phyloP scores from a whole-genome alignment of 2,888 invertebrate species.

The Gymnoscelis rufifasciata region DNA sequence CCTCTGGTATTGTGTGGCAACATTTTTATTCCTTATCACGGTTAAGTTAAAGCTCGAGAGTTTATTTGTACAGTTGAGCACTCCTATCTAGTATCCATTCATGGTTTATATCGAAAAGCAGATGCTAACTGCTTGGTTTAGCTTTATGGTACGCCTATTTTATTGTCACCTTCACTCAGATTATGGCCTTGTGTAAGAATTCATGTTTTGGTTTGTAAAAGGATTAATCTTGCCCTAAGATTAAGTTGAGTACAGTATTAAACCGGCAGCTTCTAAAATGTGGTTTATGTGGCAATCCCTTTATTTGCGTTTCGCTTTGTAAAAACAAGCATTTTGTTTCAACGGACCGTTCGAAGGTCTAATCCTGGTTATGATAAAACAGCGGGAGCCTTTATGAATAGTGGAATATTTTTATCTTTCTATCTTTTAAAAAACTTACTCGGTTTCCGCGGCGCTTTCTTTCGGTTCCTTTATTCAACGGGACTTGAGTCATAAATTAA shows the following conservation, averaged over 20 bases:
- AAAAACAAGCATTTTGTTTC: slow-evolving; percentile 73
- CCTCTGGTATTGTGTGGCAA: no score
- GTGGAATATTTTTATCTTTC: slow-evolving; percentile 65
- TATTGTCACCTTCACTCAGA: no score
- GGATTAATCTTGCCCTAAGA: slow-evolving; percentile 12
- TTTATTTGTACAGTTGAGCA: no score
- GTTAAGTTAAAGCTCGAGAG: no score
- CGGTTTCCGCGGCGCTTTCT: slow-evolving; percentile 70
- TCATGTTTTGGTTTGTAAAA: slow-evolving; percentile 1
- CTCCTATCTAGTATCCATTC: no score
- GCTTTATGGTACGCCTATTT: no score
- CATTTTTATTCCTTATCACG: no score
- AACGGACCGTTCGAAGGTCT: slow-evolving; percentile 55
- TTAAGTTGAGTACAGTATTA: slow-evolving; percentile 18
- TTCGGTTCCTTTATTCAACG: slow-evolving; percentile 74
- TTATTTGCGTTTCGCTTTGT: slow-evolving; percentile 62
- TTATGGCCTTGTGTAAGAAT: slow-evolving; percentile 20
- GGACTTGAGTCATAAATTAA: slow-evolving; percentile 69
- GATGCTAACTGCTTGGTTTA: no score
- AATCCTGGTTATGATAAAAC: slow-evolving; percentile 75
- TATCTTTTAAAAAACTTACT: slow-evolving; percentile 62
- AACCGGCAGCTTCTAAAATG: slow-evolving; percentile 26
- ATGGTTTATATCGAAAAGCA: no score
- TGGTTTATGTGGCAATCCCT: slow-evolving; percentile 45
- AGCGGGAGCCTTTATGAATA: slow-evolving; percentile 73